Conservation (phyloP, 2,888 invertebrate genomes). For the Volucella inanis region DNA sequence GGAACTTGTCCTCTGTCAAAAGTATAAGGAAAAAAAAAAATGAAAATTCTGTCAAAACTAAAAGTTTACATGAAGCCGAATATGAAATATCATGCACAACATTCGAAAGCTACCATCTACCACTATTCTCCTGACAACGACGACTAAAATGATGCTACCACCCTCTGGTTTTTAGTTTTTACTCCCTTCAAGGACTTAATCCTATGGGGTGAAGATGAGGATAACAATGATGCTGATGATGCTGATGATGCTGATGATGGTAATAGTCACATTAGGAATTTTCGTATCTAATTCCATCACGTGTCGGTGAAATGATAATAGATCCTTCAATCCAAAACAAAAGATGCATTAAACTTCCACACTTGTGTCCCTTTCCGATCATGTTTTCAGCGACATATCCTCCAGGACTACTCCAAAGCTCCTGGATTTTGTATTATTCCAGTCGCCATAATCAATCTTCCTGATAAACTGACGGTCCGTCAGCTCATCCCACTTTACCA, state of each 20-base stretch:
- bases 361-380: constrained; percentile 15
- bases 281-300: constrained; percentile 64
- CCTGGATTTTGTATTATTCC: constrained; percentile 26
- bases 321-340: constrained; percentile 51
- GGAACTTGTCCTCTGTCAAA: constrained; percentile 42
- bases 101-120: constrained; percentile 6
- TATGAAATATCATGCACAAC: constrained; percentile 24
- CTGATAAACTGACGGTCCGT: constrained; percentile 35
- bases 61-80: constrained; percentile 45
- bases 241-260: constrained; percentile 36
- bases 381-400: constrained; percentile 6
- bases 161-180: not conserved
- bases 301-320: constrained; percentile 54
- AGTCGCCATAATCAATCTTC: constrained; percentile 66
- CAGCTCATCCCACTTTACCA: constrained; percentile 49
- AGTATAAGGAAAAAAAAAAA: not conserved
- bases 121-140: not conserved
- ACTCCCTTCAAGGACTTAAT: not conserved
- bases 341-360: constrained; percentile 63
- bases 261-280: constrained; percentile 63
- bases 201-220: constrained; percentile 12
- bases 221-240: constrained; percentile 22
- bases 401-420: constrained; percentile 12
- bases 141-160: constrained; percentile 29
- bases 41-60: constrained; percentile 11